Base-by-base conservation (phyloP, 2,113 vertebrate species). In the Zosterops hypoxanthus region DNA sequence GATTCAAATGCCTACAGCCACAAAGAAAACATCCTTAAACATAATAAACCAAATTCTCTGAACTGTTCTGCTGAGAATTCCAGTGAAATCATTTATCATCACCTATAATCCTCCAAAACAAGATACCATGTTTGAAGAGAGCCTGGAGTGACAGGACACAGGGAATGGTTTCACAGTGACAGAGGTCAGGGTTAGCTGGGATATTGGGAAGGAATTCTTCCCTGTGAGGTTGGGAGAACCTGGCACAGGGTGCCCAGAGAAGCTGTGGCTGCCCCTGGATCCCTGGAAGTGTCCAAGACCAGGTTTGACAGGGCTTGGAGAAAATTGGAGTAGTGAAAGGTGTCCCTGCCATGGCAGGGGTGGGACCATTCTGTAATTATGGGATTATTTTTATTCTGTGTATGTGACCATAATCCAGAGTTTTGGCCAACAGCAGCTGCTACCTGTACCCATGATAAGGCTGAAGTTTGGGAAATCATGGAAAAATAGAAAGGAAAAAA, bases 251-350 rank as follows among this genome's bases (percentile, higher is more conserved):
- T 65, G 26, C 8, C 44, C 76, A 82, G 46, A 75, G 61, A 2
- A 46, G 53, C 78, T 60, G n/a, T 8, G 39, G 53, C 16, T 75
- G 69, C 4, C 11, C 10, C 33, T 21, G 34, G 28, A 61, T 75
- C 17, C 25, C 21, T 89, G 53, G 28, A 3, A 55, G 9, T 15
- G 55, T 5, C 25, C 53, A n/a, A 61, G 21, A 28, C n/a, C 53
- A 53, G 39, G 33, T 0, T 60, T 39, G 46, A 69, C 2, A 2
- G 33, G 44, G 39, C 18, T 39, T 52, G 64, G 78, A 61, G 47
- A 20, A 75, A 0, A n/a, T 29, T 69, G 70, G 39, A 8, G 1
- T 0, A 26, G 47, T 34, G 47, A 14, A 2, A 61, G 21, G 4
- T 31, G 70, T 47, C 17, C 47, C 61, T 60, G 31, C 11, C 57